Conservation (phyloP, 2,888 invertebrate species). For the Tribolium freemani region DNA sequence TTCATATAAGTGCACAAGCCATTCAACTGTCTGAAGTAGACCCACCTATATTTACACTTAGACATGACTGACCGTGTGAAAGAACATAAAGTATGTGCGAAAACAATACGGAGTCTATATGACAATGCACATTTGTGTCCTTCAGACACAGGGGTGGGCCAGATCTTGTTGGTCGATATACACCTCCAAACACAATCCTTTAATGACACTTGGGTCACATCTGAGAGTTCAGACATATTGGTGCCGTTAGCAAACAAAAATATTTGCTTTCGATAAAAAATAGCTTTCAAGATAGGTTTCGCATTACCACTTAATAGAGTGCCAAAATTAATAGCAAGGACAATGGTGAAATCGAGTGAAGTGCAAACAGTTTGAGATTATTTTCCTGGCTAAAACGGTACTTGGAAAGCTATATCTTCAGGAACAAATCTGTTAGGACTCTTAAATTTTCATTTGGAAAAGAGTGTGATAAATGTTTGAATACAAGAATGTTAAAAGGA, state of each 20-base stretch:
- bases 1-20: slow-evolving; percentile 51
- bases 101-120: slow-evolving; percentile 56
- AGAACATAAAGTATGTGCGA: slow-evolving; percentile 57
- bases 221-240: not conserved
- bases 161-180: slow-evolving; percentile 45
- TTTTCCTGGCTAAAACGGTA: not conserved
- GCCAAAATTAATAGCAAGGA: not conserved
- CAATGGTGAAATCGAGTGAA: not conserved
- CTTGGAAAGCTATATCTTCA: not conserved
- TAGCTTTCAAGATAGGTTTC: not conserved
- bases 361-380: not conserved
- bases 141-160: slow-evolving; percentile 51
- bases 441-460: not conserved
- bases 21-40: slow-evolving; percentile 60
- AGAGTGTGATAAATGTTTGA: not conserved
- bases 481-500: not conserved
- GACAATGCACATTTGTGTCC: slow-evolving; percentile 54
- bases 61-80: slow-evolving; percentile 60
- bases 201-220: slow-evolving; percentile 30
- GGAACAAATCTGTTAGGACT: too few relatives aligned
- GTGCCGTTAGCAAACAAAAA: not conserved
- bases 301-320: not conserved
- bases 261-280: not conserved
- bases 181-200: slow-evolving; percentile 27
- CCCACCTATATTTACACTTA: slow-evolving; percentile 61